Percentiles rank a stretch among this genome's conserved stretches.
Evolutionary conservation across 2,888 invertebrate genomes (phyloP).

Genomic region (Hymenopus coronatus): DNA sequence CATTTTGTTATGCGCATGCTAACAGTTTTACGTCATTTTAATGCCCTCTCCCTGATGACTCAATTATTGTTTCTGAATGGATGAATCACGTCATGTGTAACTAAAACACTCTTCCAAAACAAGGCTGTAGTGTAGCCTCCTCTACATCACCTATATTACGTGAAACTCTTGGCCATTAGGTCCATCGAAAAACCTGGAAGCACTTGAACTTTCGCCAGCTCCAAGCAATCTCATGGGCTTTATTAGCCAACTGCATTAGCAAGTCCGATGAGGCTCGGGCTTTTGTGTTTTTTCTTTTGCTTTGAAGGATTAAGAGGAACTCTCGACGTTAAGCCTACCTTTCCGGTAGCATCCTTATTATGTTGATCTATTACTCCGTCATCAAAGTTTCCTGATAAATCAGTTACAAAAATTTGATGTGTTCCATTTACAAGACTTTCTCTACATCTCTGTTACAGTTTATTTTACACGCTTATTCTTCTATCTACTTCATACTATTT

Average conservation of each 20-base stretch:
- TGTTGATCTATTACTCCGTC: neutral
- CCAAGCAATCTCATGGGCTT: neutral
- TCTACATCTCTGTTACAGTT: no score
- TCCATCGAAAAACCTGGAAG: neutral
- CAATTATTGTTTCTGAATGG: no score
- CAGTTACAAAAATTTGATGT: neutral
- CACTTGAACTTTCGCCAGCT: neutral
- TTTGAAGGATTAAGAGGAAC: neutral
- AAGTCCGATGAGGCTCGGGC: neutral
- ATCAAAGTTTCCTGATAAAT: neutral
- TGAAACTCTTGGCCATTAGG: neutral
- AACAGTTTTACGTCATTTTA: no score
- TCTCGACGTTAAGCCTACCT: neutral
- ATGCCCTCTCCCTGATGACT: no score
- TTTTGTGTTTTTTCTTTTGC: neutral
- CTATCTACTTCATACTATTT: no score
- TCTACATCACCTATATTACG: no score
- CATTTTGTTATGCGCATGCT: no score
- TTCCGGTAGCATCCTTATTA: neutral
- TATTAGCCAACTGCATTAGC: neutral
- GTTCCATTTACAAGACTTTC: no score
- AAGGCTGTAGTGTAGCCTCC: no score
- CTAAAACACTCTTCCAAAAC: no score
- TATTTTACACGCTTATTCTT: no score
- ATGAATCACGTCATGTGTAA: no score